These are phyloP conservation scores for Calliopsis andreniformis DNA, from an alignment of 1,140 invertebrate species.

Conservation along the genomic window DNA sequence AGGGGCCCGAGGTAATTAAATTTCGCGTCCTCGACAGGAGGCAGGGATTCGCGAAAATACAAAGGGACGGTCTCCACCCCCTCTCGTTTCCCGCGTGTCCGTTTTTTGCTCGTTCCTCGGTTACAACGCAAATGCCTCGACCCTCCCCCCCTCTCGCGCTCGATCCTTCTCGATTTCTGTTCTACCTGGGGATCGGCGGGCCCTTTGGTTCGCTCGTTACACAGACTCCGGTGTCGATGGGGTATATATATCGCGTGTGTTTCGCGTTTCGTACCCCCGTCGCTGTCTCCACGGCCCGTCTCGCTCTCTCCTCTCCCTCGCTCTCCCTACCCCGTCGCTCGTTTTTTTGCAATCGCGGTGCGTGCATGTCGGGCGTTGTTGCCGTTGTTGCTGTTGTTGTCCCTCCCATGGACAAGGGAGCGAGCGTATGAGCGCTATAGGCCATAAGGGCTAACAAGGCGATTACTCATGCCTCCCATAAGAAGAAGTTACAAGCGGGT, in stretches of 20 bases:
- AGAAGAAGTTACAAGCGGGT: slow-evolving; percentile 80
- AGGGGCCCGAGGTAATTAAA: slow-evolving; percentile 46
- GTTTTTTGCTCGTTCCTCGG: slow-evolving; percentile 55
- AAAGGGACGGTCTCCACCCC: slow-evolving; percentile 24
- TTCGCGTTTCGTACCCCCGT: slow-evolving; percentile 69
- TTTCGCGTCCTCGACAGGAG: background rate
- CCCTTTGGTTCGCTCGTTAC: slow-evolving; percentile 69
- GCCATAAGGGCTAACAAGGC: slow-evolving; percentile 81
- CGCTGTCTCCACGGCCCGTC: slow-evolving; percentile 22
- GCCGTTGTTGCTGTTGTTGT: slow-evolving; percentile 55
- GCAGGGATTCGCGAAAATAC: slow-evolving; percentile 40
- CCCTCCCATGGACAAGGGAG: slow-evolving; percentile 60
- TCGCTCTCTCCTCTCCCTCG: background rate
- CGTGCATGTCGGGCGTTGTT: slow-evolving; percentile 59
- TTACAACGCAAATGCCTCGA: slow-evolving; percentile 45
- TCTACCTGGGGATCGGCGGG: slow-evolving; percentile 52
- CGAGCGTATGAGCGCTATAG: slow-evolving; percentile 75
- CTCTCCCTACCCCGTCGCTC: slow-evolving; percentile 44
- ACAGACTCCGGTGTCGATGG: slow-evolving; percentile 73
- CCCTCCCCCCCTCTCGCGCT: slow-evolving; percentile 9
- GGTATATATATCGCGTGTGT: slow-evolving; percentile 73
- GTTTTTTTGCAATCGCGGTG: slow-evolving; percentile 41
- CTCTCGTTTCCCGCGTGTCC: slow-evolving; percentile 7
- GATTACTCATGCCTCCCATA: slow-evolving; percentile 81
- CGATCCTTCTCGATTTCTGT: slow-evolving; percentile 56